A percentile compares a stretch with the other conserved stretches of the same genome.
These are phyloP conservation scores for Dendrophyllia cribrosa DNA, from an alignment of 64 coral and sea anemone species.

Conservation along the genomic window DNA sequence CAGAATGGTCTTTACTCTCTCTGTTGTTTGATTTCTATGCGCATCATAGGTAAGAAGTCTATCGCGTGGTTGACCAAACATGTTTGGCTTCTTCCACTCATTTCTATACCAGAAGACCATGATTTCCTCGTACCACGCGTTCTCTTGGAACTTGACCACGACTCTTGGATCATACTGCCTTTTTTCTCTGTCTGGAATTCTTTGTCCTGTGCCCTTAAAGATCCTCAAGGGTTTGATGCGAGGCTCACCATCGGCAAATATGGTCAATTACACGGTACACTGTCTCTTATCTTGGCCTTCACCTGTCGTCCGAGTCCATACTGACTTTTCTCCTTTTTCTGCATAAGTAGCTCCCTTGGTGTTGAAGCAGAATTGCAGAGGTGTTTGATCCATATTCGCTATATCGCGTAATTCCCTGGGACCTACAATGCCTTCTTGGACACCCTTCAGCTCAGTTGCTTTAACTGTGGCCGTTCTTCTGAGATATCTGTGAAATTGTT, in stretches of 20 bases:
- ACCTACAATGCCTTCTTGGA: too few relatives aligned
- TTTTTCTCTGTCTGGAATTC: constrained; percentile 38
- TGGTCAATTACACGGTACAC: constrained; percentile 24
- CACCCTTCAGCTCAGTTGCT: too few relatives aligned
- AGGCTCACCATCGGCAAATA: constrained; percentile 29
- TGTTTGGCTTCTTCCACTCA: constrained; percentile 25
- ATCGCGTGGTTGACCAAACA: constrained; percentile 30
- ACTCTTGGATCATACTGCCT: constrained; percentile 33
- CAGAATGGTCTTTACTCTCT: too few relatives aligned
- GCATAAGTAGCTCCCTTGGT: constrained; percentile 21
- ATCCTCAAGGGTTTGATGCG: constrained; percentile 22
- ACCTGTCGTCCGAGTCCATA: constrained; percentile 27
- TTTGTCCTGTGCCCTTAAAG: constrained; percentile 38
- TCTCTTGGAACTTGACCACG: constrained; percentile 39
- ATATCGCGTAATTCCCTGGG: too few relatives aligned
- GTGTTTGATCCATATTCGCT: too few relatives aligned
- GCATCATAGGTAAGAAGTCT: too few relatives aligned
- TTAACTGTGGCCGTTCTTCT: too few relatives aligned
- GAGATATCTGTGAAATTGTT: too few relatives aligned
- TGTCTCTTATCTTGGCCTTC: constrained; percentile 35
- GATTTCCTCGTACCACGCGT: constrained; percentile 26
- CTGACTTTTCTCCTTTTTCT: constrained; percentile 37
- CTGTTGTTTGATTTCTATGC: too few relatives aligned
- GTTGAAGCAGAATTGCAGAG: constrained; percentile 35
- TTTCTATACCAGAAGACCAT: constrained; percentile 20